phyloP scores from a whole-genome alignment of 2,113 vertebrate genomes.

The Epinephelus cyanopodus region DNA sequence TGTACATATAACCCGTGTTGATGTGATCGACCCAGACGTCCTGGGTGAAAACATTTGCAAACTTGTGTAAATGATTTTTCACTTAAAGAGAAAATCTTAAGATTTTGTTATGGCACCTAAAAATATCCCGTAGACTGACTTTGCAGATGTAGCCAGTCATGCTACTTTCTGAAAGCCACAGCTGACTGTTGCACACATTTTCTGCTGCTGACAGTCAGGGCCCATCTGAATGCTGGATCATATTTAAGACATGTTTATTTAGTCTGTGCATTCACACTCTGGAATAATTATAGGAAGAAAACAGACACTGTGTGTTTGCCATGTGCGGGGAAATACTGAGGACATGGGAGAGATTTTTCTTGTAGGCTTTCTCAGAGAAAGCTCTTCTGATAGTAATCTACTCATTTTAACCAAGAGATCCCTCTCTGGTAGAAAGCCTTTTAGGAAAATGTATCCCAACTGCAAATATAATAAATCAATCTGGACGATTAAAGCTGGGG shows the following conservation, averaged over 20 bases:
- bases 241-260: background rate
- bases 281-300: background rate
- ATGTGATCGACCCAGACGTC: background rate
- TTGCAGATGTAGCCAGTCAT: background rate
- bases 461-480: too few species aligned
- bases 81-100: background rate
- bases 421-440: too few species aligned
- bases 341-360: too few species aligned
- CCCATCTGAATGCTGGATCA: constrained; percentile 47
- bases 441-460: too few species aligned
- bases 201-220: background rate
- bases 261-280: background rate
- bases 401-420: too few species aligned
- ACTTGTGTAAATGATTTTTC: background rate
- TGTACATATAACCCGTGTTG: background rate
- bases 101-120: background rate
- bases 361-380: too few species aligned
- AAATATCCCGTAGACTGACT: background rate
- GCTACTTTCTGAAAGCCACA: background rate
- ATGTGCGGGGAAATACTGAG: background rate
- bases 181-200: background rate
- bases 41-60: background rate
- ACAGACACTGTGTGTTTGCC: background rate
- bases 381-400: too few species aligned
- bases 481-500: too few species aligned